Base-by-base conservation (phyloP, 1,140 invertebrate genomes). In the Kradibia gibbosae region DNA sequence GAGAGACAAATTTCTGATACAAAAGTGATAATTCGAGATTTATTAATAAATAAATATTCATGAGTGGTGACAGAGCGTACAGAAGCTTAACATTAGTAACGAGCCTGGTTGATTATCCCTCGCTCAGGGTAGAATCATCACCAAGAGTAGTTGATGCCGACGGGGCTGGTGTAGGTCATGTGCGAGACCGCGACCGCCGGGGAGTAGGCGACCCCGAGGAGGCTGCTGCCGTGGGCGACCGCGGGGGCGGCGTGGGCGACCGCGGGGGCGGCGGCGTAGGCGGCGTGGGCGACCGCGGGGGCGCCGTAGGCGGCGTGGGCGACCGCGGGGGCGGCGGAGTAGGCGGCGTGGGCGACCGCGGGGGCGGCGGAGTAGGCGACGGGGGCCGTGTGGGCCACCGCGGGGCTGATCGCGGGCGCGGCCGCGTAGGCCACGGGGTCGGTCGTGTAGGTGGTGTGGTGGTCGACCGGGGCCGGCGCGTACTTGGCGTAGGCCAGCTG, bases 161-260 rank as follows among this genome's bases (percentile, higher is more conserved):
- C 36, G 80, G 93, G 93, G 80, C 93, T 93, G 86, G 89, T 90
- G 88, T 93, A 94, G 42, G 91, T 92, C 92, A 95, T 94, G 87
- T 94, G 94, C 22, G 94, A 93, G 0, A 94, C 94, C 31, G 93
- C 93, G 10, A 94, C 93, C 7, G 94, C 94, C 36, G 94, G 93
- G 1, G 93, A 94, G 87, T 94, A 94, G 0, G 93, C 92, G 36
- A 89, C 86, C 36, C 88, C 88, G 34, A 88, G 87, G 42, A 87
- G 86, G 85, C 81, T 65, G 31, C 72, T 62, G 7, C 72, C 60
- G 48, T 67, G 45, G 42, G 55, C 39, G 8, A 62, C 78, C 3
- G 72, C 72, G 31, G 45, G 86, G 85, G 77, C 77, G 45, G n/a
- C 76, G 42, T 82, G 45, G 34, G 73, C 73, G 0, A 76, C 34